Evolutionary conservation across 2,797 vertebrate genomes (phyloP), one percentile per base, ranked within the genome.

Genomic region (Bovichtus diacanthus): DNA sequence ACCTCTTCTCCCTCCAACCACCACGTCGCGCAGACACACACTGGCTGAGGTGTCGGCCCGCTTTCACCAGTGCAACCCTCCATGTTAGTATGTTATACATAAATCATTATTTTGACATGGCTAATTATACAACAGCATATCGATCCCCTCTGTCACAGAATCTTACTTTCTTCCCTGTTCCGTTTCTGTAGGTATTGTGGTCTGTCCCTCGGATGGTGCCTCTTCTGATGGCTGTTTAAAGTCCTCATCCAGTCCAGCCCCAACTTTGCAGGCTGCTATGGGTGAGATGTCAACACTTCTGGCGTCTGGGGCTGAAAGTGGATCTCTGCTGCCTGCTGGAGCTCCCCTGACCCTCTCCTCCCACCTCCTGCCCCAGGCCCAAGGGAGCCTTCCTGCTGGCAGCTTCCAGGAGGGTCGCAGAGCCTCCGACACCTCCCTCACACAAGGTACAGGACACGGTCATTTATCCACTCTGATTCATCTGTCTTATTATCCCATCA

Each of bases 381-480:
- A 95, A 90, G 95, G 94, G 65, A 94, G 95, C 78, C 91, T 95
- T 54, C 95, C 96, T 4, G 89, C 95, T 11, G 94, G 94, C 54
- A 94, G 94, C 83, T 99, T 99, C 91, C 98, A 99, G 92, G 97
- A 99, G 87, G 98, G 98, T 29, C 96, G 98, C 44, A 88, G 98
- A 81, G 97, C 98, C 0, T 99, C 98, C 0, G 98, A 99, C 92
- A 99, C 98, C 76, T 99, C 97, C 41, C 96, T 99, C 84, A 98
- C 97, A 60, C 97, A 98, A 96, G 98, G 98, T 98, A 93, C 51
- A 81, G 58, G 46, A 53, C n/a, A n/a, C n/a, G n/a, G n/a, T 61
- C 36, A 23, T 21, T 49, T 25, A 38, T 49, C 46, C 15, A 15
- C 49, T 21, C 44, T 6, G 9, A 21, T 56, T 41, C 51, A 53